These are phyloP conservation scores for Papilio protenor DNA, from an alignment of 2,888 invertebrate genomes.

Conservation along the genomic window DNA sequence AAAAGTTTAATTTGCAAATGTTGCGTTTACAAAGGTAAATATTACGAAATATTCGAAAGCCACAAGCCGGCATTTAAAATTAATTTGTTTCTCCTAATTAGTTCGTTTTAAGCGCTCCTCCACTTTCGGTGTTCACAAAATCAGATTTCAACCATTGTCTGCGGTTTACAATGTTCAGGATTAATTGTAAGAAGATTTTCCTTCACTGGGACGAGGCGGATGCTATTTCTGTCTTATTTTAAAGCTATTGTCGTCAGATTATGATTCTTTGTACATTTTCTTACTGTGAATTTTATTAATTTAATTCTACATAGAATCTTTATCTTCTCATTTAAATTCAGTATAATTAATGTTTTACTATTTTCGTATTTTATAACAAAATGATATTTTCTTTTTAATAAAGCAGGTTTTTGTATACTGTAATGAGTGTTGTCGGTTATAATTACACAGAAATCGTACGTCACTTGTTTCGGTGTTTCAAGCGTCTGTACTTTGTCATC, in stretches of 20 bases:
- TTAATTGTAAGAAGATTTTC: slow-evolving; percentile 62
- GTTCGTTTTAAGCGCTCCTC: slow-evolving; percentile 53
- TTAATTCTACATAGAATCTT: background rate
- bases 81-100: slow-evolving; percentile 39
- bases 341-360: background rate
- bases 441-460: slow-evolving; percentile 23
- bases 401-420: slow-evolving; percentile 9
- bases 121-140: slow-evolving; percentile 56
- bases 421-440: slow-evolving; percentile 2
- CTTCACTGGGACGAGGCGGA: slow-evolving; percentile 53
- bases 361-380: background rate
- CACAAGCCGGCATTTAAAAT: slow-evolving; percentile 32
- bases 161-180: slow-evolving; percentile 53
- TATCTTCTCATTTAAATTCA: background rate
- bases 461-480: slow-evolving; percentile 36
- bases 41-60: slow-evolving; percentile 16
- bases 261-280: slow-evolving; percentile 13
- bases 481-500: slow-evolving; percentile 70
- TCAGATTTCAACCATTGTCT: slow-evolving; percentile 57
- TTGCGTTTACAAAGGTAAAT: background rate
- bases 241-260: slow-evolving; percentile 18
- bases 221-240: slow-evolving; percentile 40
- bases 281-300: background rate
- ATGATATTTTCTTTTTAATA: background rate
- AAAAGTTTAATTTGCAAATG: background rate